Conservation (phyloP, 2,113 vertebrate species). For the Synodontis membranacea region DNA sequence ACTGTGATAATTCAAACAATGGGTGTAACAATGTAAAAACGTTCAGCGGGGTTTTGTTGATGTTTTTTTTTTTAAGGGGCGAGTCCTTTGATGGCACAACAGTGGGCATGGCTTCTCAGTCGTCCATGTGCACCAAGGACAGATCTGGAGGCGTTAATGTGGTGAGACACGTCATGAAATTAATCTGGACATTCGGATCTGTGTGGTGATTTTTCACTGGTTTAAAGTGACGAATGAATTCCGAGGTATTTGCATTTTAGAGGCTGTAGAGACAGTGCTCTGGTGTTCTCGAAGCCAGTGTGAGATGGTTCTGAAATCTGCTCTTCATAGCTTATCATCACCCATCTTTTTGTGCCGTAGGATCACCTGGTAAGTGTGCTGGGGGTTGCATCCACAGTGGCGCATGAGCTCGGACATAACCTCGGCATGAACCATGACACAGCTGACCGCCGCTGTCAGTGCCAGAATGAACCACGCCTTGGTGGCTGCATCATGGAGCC, state of each 20-base stretch:
- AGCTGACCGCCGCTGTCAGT: conserved; percentile 71
- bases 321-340: background rate
- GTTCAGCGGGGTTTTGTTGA: background rate
- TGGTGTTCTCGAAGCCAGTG: background rate
- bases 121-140: conserved; percentile 84
- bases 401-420: conserved; percentile 92
- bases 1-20: background rate
- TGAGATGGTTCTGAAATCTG: background rate
- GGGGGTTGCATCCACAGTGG: conserved; percentile 85
- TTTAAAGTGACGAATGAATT: background rate
- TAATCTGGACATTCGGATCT: background rate
- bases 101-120: conserved; percentile 85
- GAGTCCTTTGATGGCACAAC: conserved; percentile 75
- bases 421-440: conserved; percentile 86
- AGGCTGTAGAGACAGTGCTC: background rate
- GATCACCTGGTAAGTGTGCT: conserved; percentile 86
- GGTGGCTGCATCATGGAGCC: conserved; percentile 93
- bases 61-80: conserved; percentile 71
- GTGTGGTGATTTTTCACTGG: background rate
- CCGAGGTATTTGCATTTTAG: background rate
- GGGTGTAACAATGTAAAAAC: background rate
- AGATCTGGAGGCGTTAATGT: conserved; percentile 86
- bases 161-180: conserved; percentile 71
- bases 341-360: conserved; percentile 58
- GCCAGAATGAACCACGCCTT: conserved; percentile 74